Conservation (phyloP, 1,140 invertebrate genomes). For the Drosophila bocki region DNA sequence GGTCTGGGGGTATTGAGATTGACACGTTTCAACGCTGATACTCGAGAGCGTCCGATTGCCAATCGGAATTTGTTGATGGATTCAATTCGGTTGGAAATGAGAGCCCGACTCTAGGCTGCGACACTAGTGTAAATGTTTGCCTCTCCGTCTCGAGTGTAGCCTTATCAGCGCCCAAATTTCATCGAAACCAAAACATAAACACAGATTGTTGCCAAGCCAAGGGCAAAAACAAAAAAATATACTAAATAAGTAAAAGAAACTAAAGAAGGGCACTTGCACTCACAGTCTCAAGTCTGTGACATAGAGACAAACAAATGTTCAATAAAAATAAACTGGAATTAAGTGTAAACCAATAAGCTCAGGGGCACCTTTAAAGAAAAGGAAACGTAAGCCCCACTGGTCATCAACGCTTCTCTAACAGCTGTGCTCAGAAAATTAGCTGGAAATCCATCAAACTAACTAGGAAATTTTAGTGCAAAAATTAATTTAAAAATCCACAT, state of each 20-base stretch:
- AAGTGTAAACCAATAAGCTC: constrained; percentile 76
- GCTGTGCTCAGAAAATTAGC: neutral
- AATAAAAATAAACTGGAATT: constrained; percentile 82
- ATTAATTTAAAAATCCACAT: no score
- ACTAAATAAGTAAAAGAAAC: constrained; percentile 9
- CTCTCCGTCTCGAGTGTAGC: constrained; percentile 11
- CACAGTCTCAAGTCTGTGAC: constrained; percentile 19
- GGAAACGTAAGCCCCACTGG: constrained; percentile 40
- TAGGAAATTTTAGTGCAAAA: neutral
- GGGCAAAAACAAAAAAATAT: constrained; percentile 27
- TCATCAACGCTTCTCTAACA: constrained; percentile 2
- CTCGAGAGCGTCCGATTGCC: constrained; percentile 48
- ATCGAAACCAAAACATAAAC: constrained; percentile 31
- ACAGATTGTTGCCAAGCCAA: constrained; percentile 39
- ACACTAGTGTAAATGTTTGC: constrained; percentile 41
- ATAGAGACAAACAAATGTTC: constrained; percentile 42
- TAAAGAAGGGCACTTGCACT: constrained; percentile 19
- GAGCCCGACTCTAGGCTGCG: constrained; percentile 2
- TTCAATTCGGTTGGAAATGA: constrained; percentile 32
- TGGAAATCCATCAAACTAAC: neutral
- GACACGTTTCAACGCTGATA: constrained; percentile 66
- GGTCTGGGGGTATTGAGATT: constrained; percentile 8
- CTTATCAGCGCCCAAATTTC: constrained; percentile 48
- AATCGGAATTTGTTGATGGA: constrained; percentile 65
- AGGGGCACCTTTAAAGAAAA: constrained; percentile 40